Base-by-base conservation (phyloP, 2,113 vertebrate genomes). In the Lasiurus borealis region DNA sequence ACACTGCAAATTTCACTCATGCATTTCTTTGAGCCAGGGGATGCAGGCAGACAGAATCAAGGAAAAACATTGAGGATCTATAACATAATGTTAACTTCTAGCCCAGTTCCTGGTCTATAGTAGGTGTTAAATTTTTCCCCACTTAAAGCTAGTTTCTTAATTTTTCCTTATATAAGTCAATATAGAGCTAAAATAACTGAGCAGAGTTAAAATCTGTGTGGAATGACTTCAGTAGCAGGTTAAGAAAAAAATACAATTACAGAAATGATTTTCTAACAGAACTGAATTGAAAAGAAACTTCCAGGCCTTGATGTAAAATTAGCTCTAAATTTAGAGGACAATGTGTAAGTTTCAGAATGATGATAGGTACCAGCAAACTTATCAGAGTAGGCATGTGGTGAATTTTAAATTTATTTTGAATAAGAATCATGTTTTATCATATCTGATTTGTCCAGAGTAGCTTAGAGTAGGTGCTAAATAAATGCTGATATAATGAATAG, bases 171-270 rank as follows among this genome's bases (percentile, higher is more conserved):
- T 29, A 27, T 77, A 73, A 93, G 29, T 73, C 44, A 73, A 36
- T n/a, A 85, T 86, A 86, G 52, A 91, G n/a, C 18, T 89, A 85
- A 92, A 81, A 86, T 83, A 83, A 78, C 40, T 85, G 36, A 85
- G 77, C 44, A 44, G 68, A 91, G 36, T 57, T 77, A 46, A 89
- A 81, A 85, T 77, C 83, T 89, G 13, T 75, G n/a, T 85, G 40
- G 36, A 88, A 88, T 82, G 46, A 36, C 46, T 96, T 85, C 52
- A 89, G 46, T 6, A 91, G n/a, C 36, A 81, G n/a, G 27, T 44
- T 68, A 34, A 93, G 21, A 81, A 85, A 85, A 59, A 54, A 77
- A 76, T 10, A 72, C 6, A 75, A 46, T 50, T 40, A 50, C 29
- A 64, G 52, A 90, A 92, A 66, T 72, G 12, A 64, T 72, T 83